phyloP scores from a whole-genome alignment of 2,797 vertebrate species.

The Artibeus jamaicensis region DNA sequence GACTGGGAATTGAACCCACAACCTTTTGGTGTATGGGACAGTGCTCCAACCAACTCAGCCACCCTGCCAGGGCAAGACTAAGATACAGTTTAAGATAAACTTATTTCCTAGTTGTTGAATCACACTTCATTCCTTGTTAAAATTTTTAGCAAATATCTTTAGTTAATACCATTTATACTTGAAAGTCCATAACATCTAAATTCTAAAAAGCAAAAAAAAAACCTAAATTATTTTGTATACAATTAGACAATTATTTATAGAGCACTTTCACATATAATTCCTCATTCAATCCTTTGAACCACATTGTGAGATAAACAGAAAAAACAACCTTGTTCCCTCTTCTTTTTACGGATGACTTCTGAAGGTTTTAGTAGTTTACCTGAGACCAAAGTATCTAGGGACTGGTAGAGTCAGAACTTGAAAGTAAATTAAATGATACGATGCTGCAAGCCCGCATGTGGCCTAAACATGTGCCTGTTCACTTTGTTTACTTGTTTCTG shows the following conservation, averaged over 20 bases:
- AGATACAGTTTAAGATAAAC: background rate
- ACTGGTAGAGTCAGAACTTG: background rate
- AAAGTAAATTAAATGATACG: background rate
- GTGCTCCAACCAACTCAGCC: background rate
- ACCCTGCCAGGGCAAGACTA: background rate
- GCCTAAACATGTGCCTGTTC: background rate
- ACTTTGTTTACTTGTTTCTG: background rate
- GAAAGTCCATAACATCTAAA: background rate
- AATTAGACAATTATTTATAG: background rate
- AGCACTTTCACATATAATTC: background rate
- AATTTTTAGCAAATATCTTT: background rate
- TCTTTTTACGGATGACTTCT: background rate
- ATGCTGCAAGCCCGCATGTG: background rate
- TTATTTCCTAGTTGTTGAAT: background rate
- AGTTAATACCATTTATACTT: background rate
- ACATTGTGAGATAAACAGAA: background rate
- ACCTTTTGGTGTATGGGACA: background rate
- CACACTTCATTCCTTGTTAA: background rate
- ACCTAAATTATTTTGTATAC: background rate
- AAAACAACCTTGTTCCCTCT: background rate
- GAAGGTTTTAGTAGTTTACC: background rate
- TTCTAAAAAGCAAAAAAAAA: background rate
- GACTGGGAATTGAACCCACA: too few relatives aligned
- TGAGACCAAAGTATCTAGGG: background rate
- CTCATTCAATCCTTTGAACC: background rate